Conservation (phyloP, 2,888 invertebrate species). For the Cheilosia variabilis region DNA sequence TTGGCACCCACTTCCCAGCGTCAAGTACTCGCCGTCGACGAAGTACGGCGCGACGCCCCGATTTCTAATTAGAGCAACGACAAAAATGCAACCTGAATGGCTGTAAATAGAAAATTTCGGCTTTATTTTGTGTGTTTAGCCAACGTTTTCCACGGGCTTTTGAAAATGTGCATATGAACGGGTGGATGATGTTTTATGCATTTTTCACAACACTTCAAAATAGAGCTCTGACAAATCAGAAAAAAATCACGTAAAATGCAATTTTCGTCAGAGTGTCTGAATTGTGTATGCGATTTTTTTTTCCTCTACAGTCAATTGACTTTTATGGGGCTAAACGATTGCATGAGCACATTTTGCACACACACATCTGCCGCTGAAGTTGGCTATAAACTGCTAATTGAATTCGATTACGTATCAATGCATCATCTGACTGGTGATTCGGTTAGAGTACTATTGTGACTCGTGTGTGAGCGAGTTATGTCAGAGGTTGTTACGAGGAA, state of each 20-base stretch:
- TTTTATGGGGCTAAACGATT: slow-evolving; percentile 11
- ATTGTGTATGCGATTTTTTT: neutral
- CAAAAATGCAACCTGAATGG: slow-evolving; percentile 68
- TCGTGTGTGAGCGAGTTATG: neutral
- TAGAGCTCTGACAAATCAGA: slow-evolving; percentile 41
- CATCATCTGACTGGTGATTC: slow-evolving; percentile 12
- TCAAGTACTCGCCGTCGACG: slow-evolving; percentile 16
- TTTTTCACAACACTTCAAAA: slow-evolving; percentile 19
- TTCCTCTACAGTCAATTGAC: slow-evolving; percentile 6
- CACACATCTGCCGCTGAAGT: neutral
- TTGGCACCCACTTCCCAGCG: slow-evolving; percentile 54
- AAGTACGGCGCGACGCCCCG: neutral
- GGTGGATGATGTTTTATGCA: slow-evolving; percentile 14
- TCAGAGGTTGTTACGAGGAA: neutral
- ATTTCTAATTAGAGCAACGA: slow-evolving; percentile 65
- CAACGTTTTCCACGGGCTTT: slow-evolving; percentile 18
- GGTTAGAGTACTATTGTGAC: slow-evolving; percentile 4
- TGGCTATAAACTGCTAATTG: slow-evolving; percentile 16
- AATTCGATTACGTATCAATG: slow-evolving; percentile 22
- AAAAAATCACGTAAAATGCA: slow-evolving; percentile 30
- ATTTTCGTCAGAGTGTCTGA: slow-evolving; percentile 18
- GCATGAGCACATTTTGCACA: neutral
- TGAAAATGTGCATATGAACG: neutral
- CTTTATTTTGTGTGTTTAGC: slow-evolving; percentile 26
- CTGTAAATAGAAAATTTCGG: slow-evolving; percentile 58